Evolutionary conservation across 1,140 invertebrate species (phyloP).

Genomic region (Holcopasites calliopsidis): DNA sequence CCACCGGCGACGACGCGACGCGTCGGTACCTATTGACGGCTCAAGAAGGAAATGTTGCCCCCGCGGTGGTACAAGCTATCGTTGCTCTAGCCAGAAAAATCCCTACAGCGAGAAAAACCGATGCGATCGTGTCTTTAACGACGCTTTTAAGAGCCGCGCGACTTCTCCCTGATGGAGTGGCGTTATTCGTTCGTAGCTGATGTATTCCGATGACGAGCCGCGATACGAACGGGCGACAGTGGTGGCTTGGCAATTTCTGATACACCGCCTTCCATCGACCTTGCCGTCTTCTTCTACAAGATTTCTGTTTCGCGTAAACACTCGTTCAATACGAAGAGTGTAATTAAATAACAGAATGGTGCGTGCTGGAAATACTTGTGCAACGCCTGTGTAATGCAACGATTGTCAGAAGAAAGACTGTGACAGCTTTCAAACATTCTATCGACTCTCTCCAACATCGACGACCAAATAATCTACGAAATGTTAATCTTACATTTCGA

Average conservation of each 20-base stretch:
- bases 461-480: background rate
- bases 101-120: conserved; percentile 17
- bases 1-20: conserved; percentile 44
- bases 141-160: conserved; percentile 40
- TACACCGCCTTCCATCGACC: no score
- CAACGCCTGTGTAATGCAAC: no score
- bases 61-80: conserved; percentile 40
- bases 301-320: no score
- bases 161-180: background rate
- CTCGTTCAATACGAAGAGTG: no score
- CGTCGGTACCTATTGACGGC: conserved; percentile 61
- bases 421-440: background rate
- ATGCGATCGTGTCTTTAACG: conserved; percentile 43
- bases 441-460: background rate
- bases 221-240: conserved; percentile 37
- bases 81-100: conserved; percentile 30
- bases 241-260: conserved; percentile 1
- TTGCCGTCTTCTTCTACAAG: background rate
- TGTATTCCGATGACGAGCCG: conserved; percentile 39
- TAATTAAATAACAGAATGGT: no score
- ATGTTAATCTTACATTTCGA: conserved; percentile 1
- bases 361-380: no score
- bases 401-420: background rate
- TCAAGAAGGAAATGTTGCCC: conserved; percentile 56
- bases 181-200: conserved; percentile 33